phyloP scores from a whole-genome alignment of 2,113 vertebrate species.

The Eulemur macaco region DNA sequence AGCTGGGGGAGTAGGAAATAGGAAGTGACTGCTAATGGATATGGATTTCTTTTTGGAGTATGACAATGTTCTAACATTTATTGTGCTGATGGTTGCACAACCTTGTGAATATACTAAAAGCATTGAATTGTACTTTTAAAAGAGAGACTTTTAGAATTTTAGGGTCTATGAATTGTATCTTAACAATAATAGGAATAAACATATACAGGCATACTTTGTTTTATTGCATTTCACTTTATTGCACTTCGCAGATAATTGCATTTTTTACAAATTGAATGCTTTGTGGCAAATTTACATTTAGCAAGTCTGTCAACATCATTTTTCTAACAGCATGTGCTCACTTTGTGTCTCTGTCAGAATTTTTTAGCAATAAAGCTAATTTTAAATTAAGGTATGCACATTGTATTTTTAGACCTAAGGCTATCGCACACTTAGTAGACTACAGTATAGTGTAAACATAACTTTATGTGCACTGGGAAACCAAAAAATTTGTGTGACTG shows the following conservation, averaged over 20 bases:
- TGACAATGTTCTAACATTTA: conserved; percentile 35
- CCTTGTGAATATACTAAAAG: neutral
- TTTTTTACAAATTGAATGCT: neutral
- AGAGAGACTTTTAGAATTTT: neutral
- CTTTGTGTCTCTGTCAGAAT: neutral
- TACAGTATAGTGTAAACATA: neutral
- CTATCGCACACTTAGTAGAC: neutral
- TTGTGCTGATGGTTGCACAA: neutral
- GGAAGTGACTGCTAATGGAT: neutral
- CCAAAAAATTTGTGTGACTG: neutral
- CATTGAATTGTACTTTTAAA: neutral
- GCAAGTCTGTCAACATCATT: neutral
- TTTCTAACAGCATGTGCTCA: neutral
- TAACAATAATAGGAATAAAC: neutral
- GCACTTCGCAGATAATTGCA: neutral
- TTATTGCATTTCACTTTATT: neutral
- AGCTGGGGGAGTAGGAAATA: neutral
- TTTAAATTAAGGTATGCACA: neutral
- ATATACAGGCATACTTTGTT: neutral
- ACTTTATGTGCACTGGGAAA: neutral
- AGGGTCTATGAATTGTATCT: neutral
- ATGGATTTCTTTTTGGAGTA: neutral
- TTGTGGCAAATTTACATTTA: neutral
- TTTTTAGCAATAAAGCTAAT: neutral
- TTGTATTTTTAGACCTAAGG: neutral